These are phyloP conservation scores for Callosobruchus maculatus DNA, from an alignment of 2,888 invertebrate genomes.

Conservation along the genomic window DNA sequence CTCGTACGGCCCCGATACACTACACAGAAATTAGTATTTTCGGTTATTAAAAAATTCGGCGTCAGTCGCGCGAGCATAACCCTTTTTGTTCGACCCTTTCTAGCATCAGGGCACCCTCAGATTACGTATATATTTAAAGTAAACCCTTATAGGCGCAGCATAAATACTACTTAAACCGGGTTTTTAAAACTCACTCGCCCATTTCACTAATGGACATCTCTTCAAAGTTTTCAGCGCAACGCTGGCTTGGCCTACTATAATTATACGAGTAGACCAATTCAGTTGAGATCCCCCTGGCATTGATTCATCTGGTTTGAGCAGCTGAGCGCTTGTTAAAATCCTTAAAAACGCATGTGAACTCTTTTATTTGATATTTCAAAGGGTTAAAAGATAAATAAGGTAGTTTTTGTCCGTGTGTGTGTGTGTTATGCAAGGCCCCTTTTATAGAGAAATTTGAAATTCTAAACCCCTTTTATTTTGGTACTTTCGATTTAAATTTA, in stretches of 20 bases:
- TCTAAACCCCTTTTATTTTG: slow-evolving; percentile 44
- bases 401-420: slow-evolving; percentile 18
- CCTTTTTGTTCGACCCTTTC: slow-evolving; percentile 18
- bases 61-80: slow-evolving; percentile 21
- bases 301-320: slow-evolving; percentile 5
- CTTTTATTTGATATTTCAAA: slow-evolving; percentile 31
- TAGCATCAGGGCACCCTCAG: slow-evolving; percentile 22
- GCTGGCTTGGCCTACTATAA: slow-evolving; percentile 9
- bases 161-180: slow-evolving; percentile 26
- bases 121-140: slow-evolving; percentile 24
- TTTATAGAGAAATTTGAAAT: slow-evolving; percentile 34
- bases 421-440: slow-evolving; percentile 29
- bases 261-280: slow-evolving; percentile 15
- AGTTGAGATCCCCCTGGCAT: slow-evolving; percentile 8
- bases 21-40: slow-evolving; percentile 24
- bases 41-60: slow-evolving; percentile 27
- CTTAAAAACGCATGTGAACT: slow-evolving; percentile 27
- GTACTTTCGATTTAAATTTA: slow-evolving; percentile 38
- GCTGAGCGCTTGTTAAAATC: slow-evolving; percentile 23
- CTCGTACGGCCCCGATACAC: slow-evolving; percentile 7
- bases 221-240: slow-evolving; percentile 16
- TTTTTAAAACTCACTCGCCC: slow-evolving; percentile 20
- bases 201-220: slow-evolving; percentile 5
- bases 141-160: slow-evolving; percentile 25
- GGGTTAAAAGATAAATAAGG: slow-evolving; percentile 38